phyloP scores from a whole-genome alignment of 2,113 vertebrate genomes.

The Heptranchias perlo region DNA sequence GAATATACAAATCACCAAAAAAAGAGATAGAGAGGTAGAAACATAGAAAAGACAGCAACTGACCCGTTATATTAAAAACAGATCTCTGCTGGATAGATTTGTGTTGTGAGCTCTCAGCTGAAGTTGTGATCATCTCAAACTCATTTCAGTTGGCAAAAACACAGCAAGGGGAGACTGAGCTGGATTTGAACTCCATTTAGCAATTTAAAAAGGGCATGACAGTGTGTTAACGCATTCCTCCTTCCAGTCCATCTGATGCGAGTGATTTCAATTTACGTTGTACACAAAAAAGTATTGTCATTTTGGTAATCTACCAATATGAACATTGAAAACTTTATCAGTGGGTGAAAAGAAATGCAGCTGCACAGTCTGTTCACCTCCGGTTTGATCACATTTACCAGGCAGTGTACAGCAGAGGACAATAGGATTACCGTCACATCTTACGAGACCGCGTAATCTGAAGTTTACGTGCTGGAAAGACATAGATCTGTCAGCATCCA shows the following conservation, averaged over 20 bases:
- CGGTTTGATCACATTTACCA: background rate
- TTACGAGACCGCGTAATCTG: background rate
- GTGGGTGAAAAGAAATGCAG: background rate
- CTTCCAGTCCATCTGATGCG: background rate
- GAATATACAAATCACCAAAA: too few species aligned
- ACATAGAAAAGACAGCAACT: too few species aligned
- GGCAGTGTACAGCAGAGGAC: too few species aligned
- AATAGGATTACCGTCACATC: too few species aligned
- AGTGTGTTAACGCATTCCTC: background rate
- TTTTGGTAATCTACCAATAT: background rate
- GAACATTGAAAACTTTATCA: background rate
- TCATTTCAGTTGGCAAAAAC: background rate
- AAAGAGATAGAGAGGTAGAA: too few species aligned
- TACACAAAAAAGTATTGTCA: background rate
- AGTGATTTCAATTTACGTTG: background rate
- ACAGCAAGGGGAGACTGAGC: background rate
- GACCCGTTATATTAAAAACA: too few species aligned
- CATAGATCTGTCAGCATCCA: background rate
- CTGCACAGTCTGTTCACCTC: background rate
- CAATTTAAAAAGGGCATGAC: background rate
- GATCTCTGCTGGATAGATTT: background rate
- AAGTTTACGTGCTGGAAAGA: background rate
- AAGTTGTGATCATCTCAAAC: background rate
- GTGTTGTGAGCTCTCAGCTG: background rate
- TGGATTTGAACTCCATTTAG: background rate